phyloP scores from a whole-genome alignment of 2,888 invertebrate genomes.

The Stomorhina lunata region DNA sequence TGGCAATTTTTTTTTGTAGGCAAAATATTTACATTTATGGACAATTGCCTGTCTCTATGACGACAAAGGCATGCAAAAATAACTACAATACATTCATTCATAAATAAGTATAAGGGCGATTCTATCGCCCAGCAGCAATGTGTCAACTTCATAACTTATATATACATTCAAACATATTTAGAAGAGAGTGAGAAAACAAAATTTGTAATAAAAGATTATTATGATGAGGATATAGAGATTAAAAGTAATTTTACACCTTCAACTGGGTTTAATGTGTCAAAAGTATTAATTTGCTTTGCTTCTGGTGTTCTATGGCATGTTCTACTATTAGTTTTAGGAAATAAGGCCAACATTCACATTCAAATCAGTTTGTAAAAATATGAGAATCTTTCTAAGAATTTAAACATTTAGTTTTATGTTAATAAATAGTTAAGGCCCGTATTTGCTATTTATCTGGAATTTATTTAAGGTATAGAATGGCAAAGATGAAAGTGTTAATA shows the following conservation, averaged over 20 bases:
- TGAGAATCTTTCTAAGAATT: neutral
- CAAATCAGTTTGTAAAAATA: constrained; percentile 8
- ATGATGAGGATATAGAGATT: constrained; percentile 56
- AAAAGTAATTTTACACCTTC: constrained; percentile 65
- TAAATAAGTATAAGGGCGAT: constrained; percentile 47
- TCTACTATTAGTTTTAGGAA: neutral
- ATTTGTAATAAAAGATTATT: constrained; percentile 43
- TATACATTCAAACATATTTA: too few relatives aligned
- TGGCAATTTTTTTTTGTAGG: constrained; percentile 45
- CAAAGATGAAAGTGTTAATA: neutral
- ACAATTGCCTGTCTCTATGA: constrained; percentile 54
- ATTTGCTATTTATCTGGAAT: neutral
- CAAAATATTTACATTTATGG: constrained; percentile 64
- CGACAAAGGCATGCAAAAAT: constrained; percentile 21
- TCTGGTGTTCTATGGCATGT: neutral
- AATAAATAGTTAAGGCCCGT: neutral
- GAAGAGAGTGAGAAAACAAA: constrained; percentile 21
- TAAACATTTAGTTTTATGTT: too few relatives aligned
- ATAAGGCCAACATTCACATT: neutral
- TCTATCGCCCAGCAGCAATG: constrained; percentile 23
- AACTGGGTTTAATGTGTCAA: constrained; percentile 41
- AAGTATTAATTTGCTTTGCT: neutral
- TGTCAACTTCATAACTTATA: constrained; percentile 47
- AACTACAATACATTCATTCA: neutral
- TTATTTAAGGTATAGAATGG: neutral